Evolutionary conservation across 1,140 invertebrate species (phyloP), one percentile per base, ranked within the genome.

Genomic region (Brachionus koreanus): DNA sequence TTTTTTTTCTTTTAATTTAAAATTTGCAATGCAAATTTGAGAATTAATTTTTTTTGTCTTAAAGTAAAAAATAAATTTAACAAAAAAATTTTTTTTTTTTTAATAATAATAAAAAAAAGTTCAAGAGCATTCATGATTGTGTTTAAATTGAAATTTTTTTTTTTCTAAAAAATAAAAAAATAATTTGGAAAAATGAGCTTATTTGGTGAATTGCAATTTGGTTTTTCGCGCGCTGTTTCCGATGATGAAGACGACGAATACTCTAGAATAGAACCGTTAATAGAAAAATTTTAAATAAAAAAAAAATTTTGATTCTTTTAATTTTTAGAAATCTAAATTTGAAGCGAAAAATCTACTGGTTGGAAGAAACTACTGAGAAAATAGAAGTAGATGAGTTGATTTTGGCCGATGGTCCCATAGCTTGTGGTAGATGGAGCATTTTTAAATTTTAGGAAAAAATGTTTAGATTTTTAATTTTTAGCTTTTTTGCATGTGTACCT

Each of bases 191-290:
- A 37, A 79, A 79, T 79, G 76, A 79, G 61, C 76, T 61, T 65
- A 39, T 79, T 79, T 65, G 76, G 76, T 61, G 76, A 79, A 79
- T 49, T 79, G 39, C 49, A 79, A 61, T 61, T 79, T 19, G 76
- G 76, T 1, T 61, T 35, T 43, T 79, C 76, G 57, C 52, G 76
- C 52, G 76, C 76, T 65, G 49, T 57, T 6, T 79, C 61, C 29
- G 76, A 79, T 23, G 76, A 79, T 61, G 76, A 79, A 25, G 76
- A 79, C 13, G 76, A 79, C 35, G 76, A 79, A 39, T 65, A 16
- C 10, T 29, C 61, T 49, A 13, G 5, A 61, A 19, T 79, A 3
- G 76, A 79, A 39, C 49, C 52, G 61, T 57, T 61, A 33, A 35
- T n/a, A 43, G 6, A 9, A 7, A 13, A 16, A 25, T 33, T 12